Evolutionary conservation across 2,797 vertebrate genomes (phyloP).

Genomic region (Sebastes baramenuke): DNA sequence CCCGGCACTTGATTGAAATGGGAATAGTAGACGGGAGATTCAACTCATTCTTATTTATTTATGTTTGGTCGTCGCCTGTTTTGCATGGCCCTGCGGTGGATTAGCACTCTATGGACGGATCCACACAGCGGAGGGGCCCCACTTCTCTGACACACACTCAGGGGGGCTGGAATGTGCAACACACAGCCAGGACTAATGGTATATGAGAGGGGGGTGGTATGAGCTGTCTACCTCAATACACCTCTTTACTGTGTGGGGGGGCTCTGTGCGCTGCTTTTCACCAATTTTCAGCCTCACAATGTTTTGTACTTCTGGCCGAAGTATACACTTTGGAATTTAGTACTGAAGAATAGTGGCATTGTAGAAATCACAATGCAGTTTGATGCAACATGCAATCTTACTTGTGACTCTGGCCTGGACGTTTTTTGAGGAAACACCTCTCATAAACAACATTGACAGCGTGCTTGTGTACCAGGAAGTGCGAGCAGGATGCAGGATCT

Average conservation of each 20-base stretch:
- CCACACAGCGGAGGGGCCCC: constrained; percentile 51
- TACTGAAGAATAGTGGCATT: constrained; percentile 15
- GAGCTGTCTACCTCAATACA: constrained; percentile 62
- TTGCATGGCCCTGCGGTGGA: constrained; percentile 58
- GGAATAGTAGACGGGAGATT: constrained; percentile 56
- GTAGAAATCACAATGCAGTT: constrained; percentile 13
- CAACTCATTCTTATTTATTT: constrained; percentile 75
- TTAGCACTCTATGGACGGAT: constrained; percentile 69
- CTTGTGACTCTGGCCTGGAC: constrained; percentile 36
- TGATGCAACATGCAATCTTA: not conserved
- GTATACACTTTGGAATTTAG: constrained; percentile 1
- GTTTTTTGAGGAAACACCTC: constrained; percentile 25
- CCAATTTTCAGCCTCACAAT: constrained; percentile 3
- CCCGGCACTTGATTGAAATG: constrained; percentile 71
- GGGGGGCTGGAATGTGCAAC: constrained; percentile 68
- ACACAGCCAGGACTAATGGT: constrained; percentile 61
- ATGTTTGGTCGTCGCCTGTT: constrained; percentile 63
- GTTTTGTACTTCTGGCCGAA: constrained; percentile 19
- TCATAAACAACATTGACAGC: constrained; percentile 55
- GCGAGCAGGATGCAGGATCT: constrained; percentile 47
- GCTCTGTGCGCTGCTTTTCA: constrained; percentile 7
- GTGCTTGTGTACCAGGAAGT: constrained; percentile 57
- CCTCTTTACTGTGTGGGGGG: constrained; percentile 34
- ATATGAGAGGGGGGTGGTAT: constrained; percentile 51
- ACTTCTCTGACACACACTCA: constrained; percentile 51